Conservation (phyloP, 1,140 invertebrate species). For the Scaptomyza hsui region DNA sequence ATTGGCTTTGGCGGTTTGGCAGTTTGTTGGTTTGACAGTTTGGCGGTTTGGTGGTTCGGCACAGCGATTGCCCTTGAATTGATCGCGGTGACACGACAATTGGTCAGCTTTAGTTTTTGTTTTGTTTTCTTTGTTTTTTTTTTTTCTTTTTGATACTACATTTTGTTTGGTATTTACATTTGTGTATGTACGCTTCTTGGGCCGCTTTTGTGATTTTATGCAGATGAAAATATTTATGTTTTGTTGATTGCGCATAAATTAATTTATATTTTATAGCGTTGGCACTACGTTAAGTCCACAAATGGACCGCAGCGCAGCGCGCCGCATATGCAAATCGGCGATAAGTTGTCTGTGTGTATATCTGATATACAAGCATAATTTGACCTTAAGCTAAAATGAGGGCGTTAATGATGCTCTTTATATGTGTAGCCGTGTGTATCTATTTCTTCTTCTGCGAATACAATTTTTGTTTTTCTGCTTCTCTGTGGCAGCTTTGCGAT, state of each 20-base stretch:
- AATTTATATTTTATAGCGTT: slow-evolving; percentile 83
- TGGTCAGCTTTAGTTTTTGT: slow-evolving; percentile 55
- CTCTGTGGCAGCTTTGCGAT: slow-evolving; percentile 27
- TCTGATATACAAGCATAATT: slow-evolving; percentile 79
- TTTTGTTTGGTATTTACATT: slow-evolving; percentile 67
- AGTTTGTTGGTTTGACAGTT: slow-evolving; percentile 16
- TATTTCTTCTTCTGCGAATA: slow-evolving; percentile 41
- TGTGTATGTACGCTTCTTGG: slow-evolving; percentile 66
- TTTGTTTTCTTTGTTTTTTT: slow-evolving; percentile 32
- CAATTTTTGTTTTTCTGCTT: slow-evolving; percentile 45
- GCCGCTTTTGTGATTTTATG: slow-evolving; percentile 77
- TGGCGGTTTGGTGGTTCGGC: slow-evolving; percentile 34
- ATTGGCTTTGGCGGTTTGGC: slow-evolving; percentile 52
- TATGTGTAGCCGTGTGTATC: slow-evolving; percentile 20
- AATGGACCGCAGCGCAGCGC: slow-evolving; percentile 68
- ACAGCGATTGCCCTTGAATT: slow-evolving; percentile 67
- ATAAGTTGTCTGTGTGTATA: slow-evolving; percentile 40
- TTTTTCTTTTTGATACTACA: slow-evolving; percentile 21
- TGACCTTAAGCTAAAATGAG: slow-evolving; percentile 81
- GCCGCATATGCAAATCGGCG: slow-evolving; percentile 63
- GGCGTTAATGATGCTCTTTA: slow-evolving; percentile 81
- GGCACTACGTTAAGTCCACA: slow-evolving; percentile 77
- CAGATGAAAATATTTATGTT: slow-evolving; percentile 83
- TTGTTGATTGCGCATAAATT: slow-evolving; percentile 83
- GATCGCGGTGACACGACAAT: slow-evolving; percentile 60